Percentiles rank a stretch among this genome's conserved stretches.
Evolutionary conservation across 2,888 invertebrate genomes (phyloP).

Genomic region (Priocnemis perturbator): DNA sequence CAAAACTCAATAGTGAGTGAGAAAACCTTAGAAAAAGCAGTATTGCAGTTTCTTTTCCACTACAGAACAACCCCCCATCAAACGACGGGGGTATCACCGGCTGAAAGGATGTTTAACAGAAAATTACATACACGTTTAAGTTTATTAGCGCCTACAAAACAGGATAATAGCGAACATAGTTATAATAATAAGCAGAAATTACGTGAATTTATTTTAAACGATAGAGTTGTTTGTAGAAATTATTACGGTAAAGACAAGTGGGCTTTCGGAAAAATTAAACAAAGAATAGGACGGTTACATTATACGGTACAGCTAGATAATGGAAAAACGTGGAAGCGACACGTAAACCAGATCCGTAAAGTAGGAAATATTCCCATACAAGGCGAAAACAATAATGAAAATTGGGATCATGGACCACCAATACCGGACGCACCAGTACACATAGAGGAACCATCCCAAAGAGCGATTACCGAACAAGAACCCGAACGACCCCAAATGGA

Average conservation of each 20-base stretch:
- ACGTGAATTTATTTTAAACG: background rate
- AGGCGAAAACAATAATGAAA: no score
- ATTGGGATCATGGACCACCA: no score
- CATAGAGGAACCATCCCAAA: no score
- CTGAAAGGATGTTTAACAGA: slow-evolving; percentile 8
- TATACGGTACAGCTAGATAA: background rate
- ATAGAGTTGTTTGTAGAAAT: slow-evolving; percentile 7
- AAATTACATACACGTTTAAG: slow-evolving; percentile 4
- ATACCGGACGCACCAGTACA: no score
- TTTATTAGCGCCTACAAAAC: background rate
- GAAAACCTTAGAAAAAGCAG: background rate
- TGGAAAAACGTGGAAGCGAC: slow-evolving; percentile 5
- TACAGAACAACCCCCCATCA: slow-evolving; percentile 8
- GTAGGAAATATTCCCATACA: no score
- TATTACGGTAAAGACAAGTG: slow-evolving; percentile 5
- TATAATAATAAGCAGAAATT: no score
- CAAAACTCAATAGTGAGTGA: no score
- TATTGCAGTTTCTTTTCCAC: slow-evolving; percentile 3
- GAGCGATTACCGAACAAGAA: no score
- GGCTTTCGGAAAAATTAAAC: slow-evolving; percentile 15
- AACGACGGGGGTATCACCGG: background rate
- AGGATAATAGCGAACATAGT: background rate
- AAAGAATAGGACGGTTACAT: background rate
- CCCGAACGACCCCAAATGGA: no score
- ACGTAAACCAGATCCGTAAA: background rate